A percentile compares a stretch with the other conserved stretches of the same genome.
Evolutionary conservation across 1,140 invertebrate genomes (phyloP).

Genomic region (Formica exsecta): DNA sequence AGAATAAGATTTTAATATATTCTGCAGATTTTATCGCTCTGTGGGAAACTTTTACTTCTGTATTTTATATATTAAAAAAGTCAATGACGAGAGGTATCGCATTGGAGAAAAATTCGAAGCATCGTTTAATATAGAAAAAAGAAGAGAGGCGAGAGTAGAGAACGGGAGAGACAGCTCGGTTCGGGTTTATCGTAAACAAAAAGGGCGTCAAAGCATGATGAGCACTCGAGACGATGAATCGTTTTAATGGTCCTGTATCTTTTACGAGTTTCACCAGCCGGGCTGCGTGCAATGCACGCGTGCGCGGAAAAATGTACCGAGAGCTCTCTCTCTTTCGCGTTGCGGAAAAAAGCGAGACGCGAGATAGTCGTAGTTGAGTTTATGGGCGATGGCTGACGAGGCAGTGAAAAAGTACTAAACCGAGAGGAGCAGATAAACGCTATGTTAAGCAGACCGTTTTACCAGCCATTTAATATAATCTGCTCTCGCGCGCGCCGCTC

Average conservation of each 20-base stretch:
- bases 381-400: constrained; percentile 86
- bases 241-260: constrained; percentile 73
- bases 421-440: constrained; percentile 86
- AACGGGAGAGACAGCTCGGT: not conserved
- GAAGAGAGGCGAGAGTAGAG: constrained; percentile 1
- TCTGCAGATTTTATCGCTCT: not conserved
- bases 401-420: constrained; percentile 87
- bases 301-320: constrained; percentile 68
- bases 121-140: not conserved
- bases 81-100: not conserved
- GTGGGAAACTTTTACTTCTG: not conserved
- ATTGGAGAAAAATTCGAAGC: constrained; percentile 14
- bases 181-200: constrained; percentile 67
- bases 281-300: constrained; percentile 27
- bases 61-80: not conserved
- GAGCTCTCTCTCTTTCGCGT: constrained; percentile 25
- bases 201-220: constrained; percentile 70
- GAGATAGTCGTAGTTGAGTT: constrained; percentile 79
- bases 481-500: constrained; percentile 75
- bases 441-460: constrained; percentile 87
- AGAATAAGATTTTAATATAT: not conserved
- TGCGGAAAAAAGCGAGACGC: constrained; percentile 38
- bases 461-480: constrained; percentile 87
- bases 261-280: constrained; percentile 60
- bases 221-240: constrained; percentile 69